phyloP scores from a whole-genome alignment of 2,113 vertebrate genomes.

The Perognathus longimembris region DNA sequence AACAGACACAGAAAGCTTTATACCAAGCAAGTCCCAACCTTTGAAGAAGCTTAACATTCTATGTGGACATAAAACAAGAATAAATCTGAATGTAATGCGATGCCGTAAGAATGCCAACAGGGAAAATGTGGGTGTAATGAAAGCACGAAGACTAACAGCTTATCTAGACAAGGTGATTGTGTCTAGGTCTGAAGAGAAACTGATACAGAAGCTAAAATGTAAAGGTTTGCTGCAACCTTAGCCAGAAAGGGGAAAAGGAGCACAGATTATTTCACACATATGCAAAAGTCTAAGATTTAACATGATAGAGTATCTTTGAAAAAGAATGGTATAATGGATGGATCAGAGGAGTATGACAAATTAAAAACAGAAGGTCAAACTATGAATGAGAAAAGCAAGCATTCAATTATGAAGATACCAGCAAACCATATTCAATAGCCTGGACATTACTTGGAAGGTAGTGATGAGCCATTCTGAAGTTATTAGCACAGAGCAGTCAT shows the following conservation, averaged over 20 bases:
- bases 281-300: neutral
- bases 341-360: neutral
- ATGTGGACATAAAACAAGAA: neutral
- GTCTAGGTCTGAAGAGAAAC: neutral
- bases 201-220: constrained; percentile 41
- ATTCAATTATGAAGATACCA: neutral
- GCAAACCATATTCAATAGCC: neutral
- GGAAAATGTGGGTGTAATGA: neutral
- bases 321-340: neutral
- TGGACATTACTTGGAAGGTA: constrained; percentile 4
- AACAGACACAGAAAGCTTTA: neutral
- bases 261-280: neutral
- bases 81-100: neutral
- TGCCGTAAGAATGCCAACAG: neutral
- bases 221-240: neutral
- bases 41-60: neutral
- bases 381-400: neutral
- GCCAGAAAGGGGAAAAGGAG: neutral
- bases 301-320: constrained; percentile 9
- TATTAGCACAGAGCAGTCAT: neutral
- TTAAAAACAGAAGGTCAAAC: neutral
- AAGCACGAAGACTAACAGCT: neutral
- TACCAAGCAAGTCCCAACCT: neutral
- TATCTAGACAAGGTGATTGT: neutral
- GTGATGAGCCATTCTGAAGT: neutral